Conservation (phyloP, 2,113 vertebrate genomes). For the Tonatia bakeri region DNA sequence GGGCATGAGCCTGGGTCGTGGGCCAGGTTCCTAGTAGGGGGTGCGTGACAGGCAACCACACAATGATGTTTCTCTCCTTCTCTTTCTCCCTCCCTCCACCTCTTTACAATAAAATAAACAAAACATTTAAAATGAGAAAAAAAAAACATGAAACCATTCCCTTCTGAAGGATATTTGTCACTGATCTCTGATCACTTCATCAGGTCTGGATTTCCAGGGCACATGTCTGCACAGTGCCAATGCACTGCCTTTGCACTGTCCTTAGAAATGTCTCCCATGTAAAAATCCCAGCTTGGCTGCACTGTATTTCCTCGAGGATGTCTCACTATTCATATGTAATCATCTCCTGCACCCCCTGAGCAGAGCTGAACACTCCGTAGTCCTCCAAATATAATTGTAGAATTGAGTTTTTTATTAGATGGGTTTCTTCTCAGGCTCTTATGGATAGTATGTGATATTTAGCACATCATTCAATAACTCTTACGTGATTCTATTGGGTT, state of each 20-base stretch:
- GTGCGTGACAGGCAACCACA: no score
- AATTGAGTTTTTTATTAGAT: background rate
- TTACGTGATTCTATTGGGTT: background rate
- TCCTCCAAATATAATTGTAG: background rate
- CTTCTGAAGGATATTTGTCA: background rate
- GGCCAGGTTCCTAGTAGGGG: no score
- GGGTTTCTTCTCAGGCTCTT: background rate
- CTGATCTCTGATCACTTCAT: background rate
- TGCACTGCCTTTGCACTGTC: background rate
- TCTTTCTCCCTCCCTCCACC: no score
- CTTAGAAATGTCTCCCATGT: background rate
- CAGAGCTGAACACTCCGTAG: background rate
- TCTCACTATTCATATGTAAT: background rate
- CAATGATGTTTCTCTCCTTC: no score
- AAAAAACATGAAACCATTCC: background rate
- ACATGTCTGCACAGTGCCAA: background rate
- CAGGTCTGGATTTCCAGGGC: background rate
- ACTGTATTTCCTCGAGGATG: background rate
- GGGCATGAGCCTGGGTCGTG: no score
- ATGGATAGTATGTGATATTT: background rate
- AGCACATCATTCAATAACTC: background rate
- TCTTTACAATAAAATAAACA: no score
- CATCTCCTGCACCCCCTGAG: background rate
- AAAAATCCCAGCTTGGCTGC: background rate
- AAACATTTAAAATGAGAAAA: no score